A percentile compares a stretch with the other conserved stretches of the same genome.
phyloP scores from a whole-genome alignment of 1,140 invertebrate genomes.

The Leptonema lineaticorne region DNA sequence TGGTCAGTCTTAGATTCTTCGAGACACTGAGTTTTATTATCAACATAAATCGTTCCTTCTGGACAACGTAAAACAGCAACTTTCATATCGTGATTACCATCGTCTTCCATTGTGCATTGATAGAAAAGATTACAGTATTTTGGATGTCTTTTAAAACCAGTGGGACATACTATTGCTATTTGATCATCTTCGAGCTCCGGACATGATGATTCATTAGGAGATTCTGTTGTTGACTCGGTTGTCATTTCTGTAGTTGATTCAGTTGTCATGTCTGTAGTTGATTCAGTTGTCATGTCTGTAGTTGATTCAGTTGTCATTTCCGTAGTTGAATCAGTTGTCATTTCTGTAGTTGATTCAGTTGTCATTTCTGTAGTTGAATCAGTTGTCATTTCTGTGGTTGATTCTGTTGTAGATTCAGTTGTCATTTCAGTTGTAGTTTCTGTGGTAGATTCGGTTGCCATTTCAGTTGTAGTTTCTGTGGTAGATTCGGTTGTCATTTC shows the following conservation, averaged over 20 bases:
- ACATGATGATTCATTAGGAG: constrained; percentile 47
- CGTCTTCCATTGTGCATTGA: constrained; percentile 68
- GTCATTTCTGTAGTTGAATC: constrained; percentile 15
- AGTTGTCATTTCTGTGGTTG: constrained; percentile 7
- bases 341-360: constrained; percentile 17
- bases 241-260: constrained; percentile 41
- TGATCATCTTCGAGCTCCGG: constrained; percentile 64
- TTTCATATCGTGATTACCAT: constrained; percentile 65
- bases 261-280: constrained; percentile 43
- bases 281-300: constrained; percentile 44
- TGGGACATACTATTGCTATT: constrained; percentile 71
- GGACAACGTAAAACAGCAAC: constrained; percentile 73
- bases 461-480: constrained; percentile 34
- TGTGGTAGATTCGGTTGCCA: constrained; percentile 35
- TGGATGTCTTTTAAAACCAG: constrained; percentile 78
- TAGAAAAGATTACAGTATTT: constrained; percentile 84
- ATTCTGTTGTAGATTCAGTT: constrained; percentile 26
- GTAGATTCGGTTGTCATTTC: constrained; percentile 40
- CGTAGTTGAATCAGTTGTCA: constrained; percentile 2
- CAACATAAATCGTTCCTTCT: constrained; percentile 68
- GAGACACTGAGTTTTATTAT: constrained; percentile 73
- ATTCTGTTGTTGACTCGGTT: constrained; percentile 44
- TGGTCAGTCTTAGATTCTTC: constrained; percentile 59
- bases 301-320: constrained; percentile 29
- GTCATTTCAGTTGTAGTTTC: constrained; percentile 38